A percentile compares a stretch with the other conserved stretches of the same genome.
Evolutionary conservation across 2,888 invertebrate genomes (phyloP).

Genomic region (Allygus modestus): DNA sequence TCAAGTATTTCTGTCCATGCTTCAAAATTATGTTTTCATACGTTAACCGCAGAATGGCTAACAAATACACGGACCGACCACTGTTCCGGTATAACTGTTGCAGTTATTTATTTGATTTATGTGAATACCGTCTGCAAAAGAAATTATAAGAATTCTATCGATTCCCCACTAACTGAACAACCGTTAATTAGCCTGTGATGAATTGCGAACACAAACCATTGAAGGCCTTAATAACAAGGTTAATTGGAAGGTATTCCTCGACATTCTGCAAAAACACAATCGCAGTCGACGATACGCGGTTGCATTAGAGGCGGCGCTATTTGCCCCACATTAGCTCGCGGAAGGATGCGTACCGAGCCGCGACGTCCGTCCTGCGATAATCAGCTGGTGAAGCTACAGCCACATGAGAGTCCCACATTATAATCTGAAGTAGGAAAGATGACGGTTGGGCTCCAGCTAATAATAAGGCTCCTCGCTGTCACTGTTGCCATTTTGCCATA

Average conservation of each 20-base stretch:
- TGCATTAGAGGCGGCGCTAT: background rate
- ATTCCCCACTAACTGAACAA: background rate
- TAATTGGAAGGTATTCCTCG: background rate
- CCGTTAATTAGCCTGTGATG: background rate
- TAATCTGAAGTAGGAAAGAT: too few relatives aligned
- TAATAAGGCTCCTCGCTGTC: too few relatives aligned
- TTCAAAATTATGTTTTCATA: too few relatives aligned
- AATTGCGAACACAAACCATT: background rate
- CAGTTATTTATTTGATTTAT: background rate
- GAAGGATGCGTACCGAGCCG: background rate
- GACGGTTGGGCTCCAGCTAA: too few relatives aligned
- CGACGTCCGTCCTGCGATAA: background rate
- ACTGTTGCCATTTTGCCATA: too few relatives aligned
- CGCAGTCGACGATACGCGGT: background rate
- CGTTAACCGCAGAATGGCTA: too few relatives aligned
- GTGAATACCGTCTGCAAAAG: background rate
- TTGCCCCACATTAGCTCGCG: background rate
- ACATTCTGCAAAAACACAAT: background rate
- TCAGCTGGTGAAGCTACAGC: too few relatives aligned
- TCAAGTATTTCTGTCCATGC: too few relatives aligned
- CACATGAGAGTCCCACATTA: too few relatives aligned
- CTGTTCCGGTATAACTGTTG: too few relatives aligned
- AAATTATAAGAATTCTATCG: background rate
- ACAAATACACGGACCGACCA: too few relatives aligned
- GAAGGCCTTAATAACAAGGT: background rate